Conservation (phyloP, 2,797 vertebrate genomes). For the Sebastes cheni region DNA sequence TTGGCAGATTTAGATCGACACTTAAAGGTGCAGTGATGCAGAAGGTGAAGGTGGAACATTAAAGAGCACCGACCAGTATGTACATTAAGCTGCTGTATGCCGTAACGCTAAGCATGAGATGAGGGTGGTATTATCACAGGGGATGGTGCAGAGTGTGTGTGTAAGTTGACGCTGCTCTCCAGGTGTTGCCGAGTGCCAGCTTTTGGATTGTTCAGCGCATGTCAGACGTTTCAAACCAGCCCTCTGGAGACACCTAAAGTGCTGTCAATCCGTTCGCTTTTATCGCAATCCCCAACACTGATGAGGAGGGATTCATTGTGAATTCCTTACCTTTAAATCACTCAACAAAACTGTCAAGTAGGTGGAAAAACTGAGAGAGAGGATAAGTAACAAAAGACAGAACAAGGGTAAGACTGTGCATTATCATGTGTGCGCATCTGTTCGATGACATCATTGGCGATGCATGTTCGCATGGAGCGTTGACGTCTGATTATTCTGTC, state of each 20-base stretch:
- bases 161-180: neutral
- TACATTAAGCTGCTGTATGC: neutral
- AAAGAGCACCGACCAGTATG: neutral
- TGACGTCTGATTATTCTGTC: conserved; percentile 12
- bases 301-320: conserved; percentile 44
- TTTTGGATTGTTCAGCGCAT: conserved; percentile 1
- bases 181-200: neutral
- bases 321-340: conserved; percentile 48
- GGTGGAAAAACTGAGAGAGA: conserved; percentile 51
- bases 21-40: conserved; percentile 7
- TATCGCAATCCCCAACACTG: neutral
- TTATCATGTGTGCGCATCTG: conserved; percentile 14
- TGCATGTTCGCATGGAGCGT: conserved; percentile 19
- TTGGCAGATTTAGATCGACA: conserved; percentile 23
- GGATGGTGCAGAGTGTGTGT: neutral
- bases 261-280: conserved; percentile 30
- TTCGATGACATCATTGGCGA: conserved; percentile 40
- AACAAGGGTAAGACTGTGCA: conserved; percentile 34
- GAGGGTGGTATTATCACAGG: neutral
- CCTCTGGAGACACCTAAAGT: neutral
- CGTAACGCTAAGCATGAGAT: neutral
- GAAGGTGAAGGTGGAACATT: neutral
- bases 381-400: conserved; percentile 19
- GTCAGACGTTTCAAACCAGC: conserved; percentile 19
- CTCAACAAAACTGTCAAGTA: conserved; percentile 49